Evolutionary conservation across 2,797 vertebrate species (phyloP), one percentile per base, ranked within the genome.

Genomic region (Pempheris klunzingeri): DNA sequence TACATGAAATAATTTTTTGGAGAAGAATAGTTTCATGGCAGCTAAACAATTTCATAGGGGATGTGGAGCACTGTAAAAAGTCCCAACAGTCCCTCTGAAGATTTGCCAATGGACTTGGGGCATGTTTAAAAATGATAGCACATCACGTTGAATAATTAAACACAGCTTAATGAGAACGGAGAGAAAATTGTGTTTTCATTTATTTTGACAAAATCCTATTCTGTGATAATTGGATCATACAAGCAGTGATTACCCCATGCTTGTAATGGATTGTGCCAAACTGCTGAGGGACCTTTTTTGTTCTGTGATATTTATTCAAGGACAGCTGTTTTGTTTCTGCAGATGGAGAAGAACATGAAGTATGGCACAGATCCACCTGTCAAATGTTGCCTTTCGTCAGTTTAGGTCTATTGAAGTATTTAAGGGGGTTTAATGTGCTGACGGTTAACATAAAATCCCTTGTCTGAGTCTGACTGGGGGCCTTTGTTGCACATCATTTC

Each of bases 121-220:
- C 65, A 28, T 57, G 46, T 74, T 83, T 75, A 59, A 84, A 82
- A 83, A 70, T 66, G 77, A 82, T 65, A 68, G 66, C 69, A 63
- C 69, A 71, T 11, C 66, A 77, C 39, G 50, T 8, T 81, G 65
- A 84, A 78, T 74, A 80, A 82, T 86, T 87, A 67, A 87, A 84
- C 50, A 83, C 62, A 70, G 57, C 53, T 77, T 83, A 85, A 87
- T 78, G 76, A 83, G 71, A 77, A 70, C 1, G 30, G 36, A 79
- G 58, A 82, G 69, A 74, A 61, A 84, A 70, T 30, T 80, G 47
- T 74, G 59, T 82, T 78, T 87, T 88, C 72, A 77, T 78, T 84
- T 78, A 84, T 72, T 88, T 72, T 72, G 75, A 62, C 77, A 74
- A 77, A 86, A 84, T 85, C 75, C 65, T 41, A 73, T 77, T 88